phyloP scores from a whole-genome alignment of 1,140 invertebrate species.

The Trachymyrmex septentrionalis region DNA sequence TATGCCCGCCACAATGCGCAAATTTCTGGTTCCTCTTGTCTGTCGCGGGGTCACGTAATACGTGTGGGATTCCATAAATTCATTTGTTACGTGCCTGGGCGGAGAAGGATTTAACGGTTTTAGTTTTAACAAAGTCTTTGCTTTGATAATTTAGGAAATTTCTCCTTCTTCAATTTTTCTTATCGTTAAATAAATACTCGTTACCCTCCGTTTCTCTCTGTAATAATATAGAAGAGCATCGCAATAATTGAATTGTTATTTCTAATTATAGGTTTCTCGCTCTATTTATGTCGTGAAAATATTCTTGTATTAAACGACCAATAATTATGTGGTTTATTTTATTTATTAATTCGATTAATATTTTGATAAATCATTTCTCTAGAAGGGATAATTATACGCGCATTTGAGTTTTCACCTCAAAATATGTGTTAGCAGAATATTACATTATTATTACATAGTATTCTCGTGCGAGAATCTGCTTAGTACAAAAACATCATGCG shows the following conservation, averaged over 20 bases:
- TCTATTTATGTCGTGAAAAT: not conserved
- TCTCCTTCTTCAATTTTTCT: not conserved
- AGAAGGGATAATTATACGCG: not conserved
- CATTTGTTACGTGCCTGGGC: constrained; percentile 13
- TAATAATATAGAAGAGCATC: not conserved
- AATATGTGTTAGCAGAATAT: constrained; percentile 18
- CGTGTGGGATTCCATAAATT: constrained; percentile 40
- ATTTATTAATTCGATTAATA: not conserved
- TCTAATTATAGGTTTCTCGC: not conserved
- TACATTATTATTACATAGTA: constrained; percentile 53
- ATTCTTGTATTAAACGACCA: constrained; percentile 3
- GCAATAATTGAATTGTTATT: not conserved
- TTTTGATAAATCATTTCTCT: not conserved
- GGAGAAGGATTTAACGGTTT: constrained; percentile 39
- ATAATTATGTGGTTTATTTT: constrained; percentile 9
- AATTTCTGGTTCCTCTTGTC: constrained; percentile 47
- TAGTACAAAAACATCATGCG: constrained; percentile 50
- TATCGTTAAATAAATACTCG: not conserved
- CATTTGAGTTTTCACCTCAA: constrained; percentile 3
- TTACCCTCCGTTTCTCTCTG: not conserved
- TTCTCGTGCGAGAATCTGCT: constrained; percentile 46
- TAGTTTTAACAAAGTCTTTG: constrained; percentile 17
- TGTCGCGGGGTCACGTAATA: constrained; percentile 32
- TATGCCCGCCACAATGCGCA: constrained; percentile 35
- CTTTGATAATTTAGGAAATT: constrained; percentile 8